Evolutionary conservation across 2,113 vertebrate species (phyloP), one percentile per base, ranked within the genome.

Genomic region (Vireo altiloquus): DNA sequence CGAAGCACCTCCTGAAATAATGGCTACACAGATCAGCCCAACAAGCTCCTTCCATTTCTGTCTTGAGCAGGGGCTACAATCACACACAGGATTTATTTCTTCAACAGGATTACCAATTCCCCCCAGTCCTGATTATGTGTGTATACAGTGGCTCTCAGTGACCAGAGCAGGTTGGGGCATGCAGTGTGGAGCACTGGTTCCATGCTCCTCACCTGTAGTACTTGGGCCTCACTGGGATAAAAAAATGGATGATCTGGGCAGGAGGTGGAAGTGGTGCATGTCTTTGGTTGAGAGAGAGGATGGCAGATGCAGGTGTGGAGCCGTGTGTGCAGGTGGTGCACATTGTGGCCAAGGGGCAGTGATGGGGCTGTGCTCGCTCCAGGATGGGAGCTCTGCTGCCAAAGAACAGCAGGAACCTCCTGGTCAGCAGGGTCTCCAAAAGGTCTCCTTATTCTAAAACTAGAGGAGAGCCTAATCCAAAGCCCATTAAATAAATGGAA

Each of bases 401-500:
- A 74, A 77, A 90, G 81, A 87, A 59, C 0, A 0, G 21, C 54
- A 70, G 71, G 71, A 96, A 39, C 71, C 64, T 80, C 46, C 52
- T 37, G 20, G 68, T 82, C 85, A 93, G 71, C 92, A 92, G 40
- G 42, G 47, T 70, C 63, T 88, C 79, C 0, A 0, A 89, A 91
- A 68, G 79, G 47, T 60, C 88, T 93, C 71, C 65, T 75, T 16
- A 1, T 33, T 70, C 86, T 93, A 79, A 89, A 96, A 87, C 0
- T 19, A 57, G 82, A 96, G 31, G 56, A 60, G 35, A 93, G 80
- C 59, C 80, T 30, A 11, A 71, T 96, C 93, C 95, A 97, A 95
- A 78, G 79, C n/a, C 90, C 82, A 84, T 95, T 96, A 94, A 93
- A 64, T 56, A 28, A 81, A 81, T 93, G 90, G 94, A 96, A 93